Evolutionary conservation across 37 sponge, comb jelly and placozoan genomes (phyloP), one percentile per base, ranked within the genome.

Genomic region (Mnemiopsis leidyi): DNA sequence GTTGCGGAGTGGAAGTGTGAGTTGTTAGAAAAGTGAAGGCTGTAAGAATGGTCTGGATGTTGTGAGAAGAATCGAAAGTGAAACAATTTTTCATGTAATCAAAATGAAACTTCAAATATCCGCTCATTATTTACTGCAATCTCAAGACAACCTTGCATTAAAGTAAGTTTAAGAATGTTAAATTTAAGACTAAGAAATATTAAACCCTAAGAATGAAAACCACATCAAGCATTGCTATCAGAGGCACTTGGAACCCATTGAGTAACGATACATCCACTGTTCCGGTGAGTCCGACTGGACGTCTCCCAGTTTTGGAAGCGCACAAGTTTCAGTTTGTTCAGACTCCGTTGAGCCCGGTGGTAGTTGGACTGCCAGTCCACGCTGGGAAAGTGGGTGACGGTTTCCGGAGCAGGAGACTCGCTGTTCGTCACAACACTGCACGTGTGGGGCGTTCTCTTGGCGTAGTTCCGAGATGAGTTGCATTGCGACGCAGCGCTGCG

Each of bases 351-450:
- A n/a, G 90, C 90, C 26, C 90, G 90, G 3, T 25, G 24, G 90
- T 40, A 85, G 61, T 85, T 85, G 2, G 61, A 85, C 90, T 85
- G 40, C 90, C 90, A 85, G 90, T 85, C 90, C 61, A 77, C 79
- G 35, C 32, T 77, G 79, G 79, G 79, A 32, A 77, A 77, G 79
- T 77, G 79, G 32, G 79, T 77, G 29, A 71, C n/a, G 61, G 61
- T 48, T 5, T 48, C 61, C 9, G 61, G 61, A 18, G 61, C 61
- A 13, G 61, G 61, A 18, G 61, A 28, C 73, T 23, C 73, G 73
- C 73, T 28, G 73, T 23, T 71, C n/a, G 30, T 71, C 73, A 71
- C 73, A 3, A 23, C 73, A 71, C 30, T 71, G 73, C 29, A 28
- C 32, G 79, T 32, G 36, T 32, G 35, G 7, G 79, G 79, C 79